A percentile compares a stretch with the other conserved stretches of the same genome.
phyloP scores from a whole-genome alignment of 2,888 invertebrate genomes.

The Euspilapteryx auroguttella region DNA sequence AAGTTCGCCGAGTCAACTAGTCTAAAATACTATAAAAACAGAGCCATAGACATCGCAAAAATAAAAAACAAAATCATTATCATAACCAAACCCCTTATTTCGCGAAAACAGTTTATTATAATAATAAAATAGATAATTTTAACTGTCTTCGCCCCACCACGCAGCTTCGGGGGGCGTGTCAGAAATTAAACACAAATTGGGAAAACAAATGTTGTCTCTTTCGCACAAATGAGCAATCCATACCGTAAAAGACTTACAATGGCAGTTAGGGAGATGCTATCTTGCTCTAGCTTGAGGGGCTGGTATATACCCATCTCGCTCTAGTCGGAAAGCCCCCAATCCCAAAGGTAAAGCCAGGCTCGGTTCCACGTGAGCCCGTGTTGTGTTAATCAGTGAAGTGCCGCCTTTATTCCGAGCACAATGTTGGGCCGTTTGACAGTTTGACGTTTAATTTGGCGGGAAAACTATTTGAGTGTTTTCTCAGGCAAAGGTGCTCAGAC shows the following conservation, averaged over 20 bases:
- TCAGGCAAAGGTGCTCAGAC: conserved; percentile 16
- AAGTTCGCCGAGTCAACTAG: too few relatives aligned
- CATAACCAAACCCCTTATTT: conserved; percentile 59
- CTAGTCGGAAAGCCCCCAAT: conserved; percentile 24
- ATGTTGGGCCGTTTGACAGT: conserved; percentile 48
- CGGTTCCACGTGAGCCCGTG: conserved; percentile 49
- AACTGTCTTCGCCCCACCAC: conserved; percentile 45
- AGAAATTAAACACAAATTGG: conserved; percentile 25
- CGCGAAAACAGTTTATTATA: conserved; percentile 58
- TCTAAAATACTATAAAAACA: conserved; percentile 24
- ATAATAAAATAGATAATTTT: conserved; percentile 60
- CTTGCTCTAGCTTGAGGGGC: conserved; percentile 23
- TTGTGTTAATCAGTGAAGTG: conserved; percentile 59
- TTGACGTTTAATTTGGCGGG: conserved; percentile 55
- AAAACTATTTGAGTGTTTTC: conserved; percentile 24
- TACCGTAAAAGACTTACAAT: conserved; percentile 54
- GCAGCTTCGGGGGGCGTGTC: conserved; percentile 49
- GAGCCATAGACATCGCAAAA: conserved; percentile 24
- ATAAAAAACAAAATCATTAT: conserved; percentile 25
- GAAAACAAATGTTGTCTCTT: conserved; percentile 33
- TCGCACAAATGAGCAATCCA: conserved; percentile 54
- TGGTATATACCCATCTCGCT: conserved; percentile 28
- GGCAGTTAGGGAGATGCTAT: conserved; percentile 30
- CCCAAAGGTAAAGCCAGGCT: conserved; percentile 34
- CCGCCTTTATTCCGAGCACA: conserved; percentile 48